Base-by-base conservation (phyloP, 1,140 invertebrate genomes). In the Atopsyche davidsoni region DNA sequence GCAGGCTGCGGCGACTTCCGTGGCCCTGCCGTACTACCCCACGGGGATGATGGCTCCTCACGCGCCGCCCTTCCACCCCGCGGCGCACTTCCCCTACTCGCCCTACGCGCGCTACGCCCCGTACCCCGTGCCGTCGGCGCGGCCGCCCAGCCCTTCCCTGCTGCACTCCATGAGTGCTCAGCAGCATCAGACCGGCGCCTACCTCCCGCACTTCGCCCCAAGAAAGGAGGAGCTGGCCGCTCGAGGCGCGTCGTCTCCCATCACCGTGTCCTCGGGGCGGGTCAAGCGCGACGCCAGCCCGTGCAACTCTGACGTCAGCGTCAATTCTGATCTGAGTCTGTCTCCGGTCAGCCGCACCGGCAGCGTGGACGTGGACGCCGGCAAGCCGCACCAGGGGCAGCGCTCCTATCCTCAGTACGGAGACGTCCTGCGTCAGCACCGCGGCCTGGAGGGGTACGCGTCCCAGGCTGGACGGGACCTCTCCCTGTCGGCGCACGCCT, bases 1-100 rank as follows among this genome's bases (percentile, higher is more conserved):
- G 1, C 90, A 93, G 60, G 91, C 91, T 0, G 89, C 91, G 0
- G 86, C 87, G n/a, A 78, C 76, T 31, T 78, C 76, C 17, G 77
- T 79, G 13, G 77, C 78, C 11, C 66, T 80, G 31, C 77, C 79
- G 6, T 78, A 78, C 60, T 73, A 71, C 0, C 73, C 75, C n/a
- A 78, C 78, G 0, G 64, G 70, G 2, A 41, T 75, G 7, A 69
- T 75, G 0, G 71, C 72, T 7, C 67, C 75, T 47, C 59, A 74
- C 63, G 51, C 75, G 61, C 64, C 71, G 64, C 59, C 60, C 51
- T 59, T 73, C 0, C 71, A 71, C 0, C 66, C 74, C 1, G 62
- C 79, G 58, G 67, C 73, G 4, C 69, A 63, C 59, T 63, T 74
- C 72, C 57, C 59, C 11, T 59, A 60, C 46, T 55, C 45, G 58